A percentile compares a stretch with the other conserved stretches of the same genome.
Conservation (phyloP, 2,797 vertebrate species). For the Coendou prehensilis region DNA sequence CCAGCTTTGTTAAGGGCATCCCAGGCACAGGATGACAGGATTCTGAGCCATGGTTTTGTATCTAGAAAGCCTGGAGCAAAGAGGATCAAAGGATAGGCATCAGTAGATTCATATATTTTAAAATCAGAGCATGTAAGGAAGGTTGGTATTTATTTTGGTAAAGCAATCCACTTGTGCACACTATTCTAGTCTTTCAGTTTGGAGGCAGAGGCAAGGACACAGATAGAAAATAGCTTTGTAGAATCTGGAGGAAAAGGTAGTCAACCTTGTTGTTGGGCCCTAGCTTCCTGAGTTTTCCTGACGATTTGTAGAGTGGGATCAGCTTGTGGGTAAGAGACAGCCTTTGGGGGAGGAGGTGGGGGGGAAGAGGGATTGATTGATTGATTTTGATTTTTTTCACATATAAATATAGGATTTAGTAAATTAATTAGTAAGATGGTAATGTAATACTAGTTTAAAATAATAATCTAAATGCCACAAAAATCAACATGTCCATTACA, state of each 20-base stretch:
- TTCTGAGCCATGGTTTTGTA: conserved; percentile 51
- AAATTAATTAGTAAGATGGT: conserved; percentile 83
- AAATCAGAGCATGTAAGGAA: conserved; percentile 42
- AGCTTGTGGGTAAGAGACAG: conserved; percentile 17
- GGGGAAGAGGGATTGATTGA: not conserved
- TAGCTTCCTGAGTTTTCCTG: conserved; percentile 29
- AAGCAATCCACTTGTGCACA: not conserved
- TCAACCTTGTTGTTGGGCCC: not conserved
- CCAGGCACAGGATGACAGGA: not conserved
- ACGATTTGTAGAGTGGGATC: conserved; percentile 10
- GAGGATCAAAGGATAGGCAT: conserved; percentile 3
- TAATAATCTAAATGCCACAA: conserved; percentile 83
- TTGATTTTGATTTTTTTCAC: conserved; percentile 67
- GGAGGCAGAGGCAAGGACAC: not conserved
- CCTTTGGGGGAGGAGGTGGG: not conserved
- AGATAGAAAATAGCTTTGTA: not conserved
- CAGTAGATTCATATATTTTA: conserved; percentile 60
- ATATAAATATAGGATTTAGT: conserved; percentile 85
- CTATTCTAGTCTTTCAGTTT: too few relatives aligned
- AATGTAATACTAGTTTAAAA: conserved; percentile 78
- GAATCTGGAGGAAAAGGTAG: not conserved
- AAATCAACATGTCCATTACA: conserved; percentile 79
- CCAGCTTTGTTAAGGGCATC: not conserved
- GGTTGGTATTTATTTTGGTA: conserved; percentile 12
- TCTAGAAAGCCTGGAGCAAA: conserved; percentile 35